Evolutionary conservation across 2,113 vertebrate genomes (phyloP).

Genomic region (Cyphomyrus plagiostoma): DNA sequence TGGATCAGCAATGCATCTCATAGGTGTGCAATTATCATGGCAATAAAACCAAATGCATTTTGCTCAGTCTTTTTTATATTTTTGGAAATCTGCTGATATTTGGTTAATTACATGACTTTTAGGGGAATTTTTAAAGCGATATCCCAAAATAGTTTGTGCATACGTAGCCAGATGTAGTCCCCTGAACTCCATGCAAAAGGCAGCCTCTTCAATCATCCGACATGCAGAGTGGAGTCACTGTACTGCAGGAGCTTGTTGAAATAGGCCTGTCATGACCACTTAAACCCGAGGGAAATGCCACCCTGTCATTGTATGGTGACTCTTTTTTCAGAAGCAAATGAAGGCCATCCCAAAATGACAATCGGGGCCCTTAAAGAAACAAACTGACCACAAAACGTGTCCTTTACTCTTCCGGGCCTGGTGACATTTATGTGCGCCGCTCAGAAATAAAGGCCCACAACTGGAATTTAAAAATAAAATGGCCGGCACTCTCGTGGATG

Average conservation of each 20-base stretch:
- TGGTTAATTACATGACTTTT: not conserved
- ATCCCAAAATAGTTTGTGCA: not conserved
- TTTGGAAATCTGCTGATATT: not conserved
- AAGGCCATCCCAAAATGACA: not conserved
- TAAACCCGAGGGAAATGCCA: not conserved
- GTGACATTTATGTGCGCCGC: not conserved
- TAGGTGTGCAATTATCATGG: not conserved
- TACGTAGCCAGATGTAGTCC: not conserved
- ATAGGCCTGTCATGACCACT: not conserved
- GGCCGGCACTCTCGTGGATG: not conserved
- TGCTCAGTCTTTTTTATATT: not conserved
- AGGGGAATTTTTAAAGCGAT: not conserved
- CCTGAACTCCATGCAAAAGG: not conserved
- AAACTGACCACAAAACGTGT: not conserved
- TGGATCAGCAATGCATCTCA: not conserved
- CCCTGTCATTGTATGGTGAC: not conserved
- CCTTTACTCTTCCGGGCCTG: not conserved
- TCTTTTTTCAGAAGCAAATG: not conserved
- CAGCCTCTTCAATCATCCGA: not conserved
- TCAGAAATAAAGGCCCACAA: no score
- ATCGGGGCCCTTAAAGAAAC: not conserved
- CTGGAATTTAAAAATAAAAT: not conserved
- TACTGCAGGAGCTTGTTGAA: not conserved
- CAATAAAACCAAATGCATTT: not conserved
- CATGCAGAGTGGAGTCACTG: not conserved